Percentiles rank a stretch among this genome's conserved stretches.
Evolutionary conservation across 2,113 vertebrate genomes (phyloP).

Genomic region (Athene cunicularia): DNA sequence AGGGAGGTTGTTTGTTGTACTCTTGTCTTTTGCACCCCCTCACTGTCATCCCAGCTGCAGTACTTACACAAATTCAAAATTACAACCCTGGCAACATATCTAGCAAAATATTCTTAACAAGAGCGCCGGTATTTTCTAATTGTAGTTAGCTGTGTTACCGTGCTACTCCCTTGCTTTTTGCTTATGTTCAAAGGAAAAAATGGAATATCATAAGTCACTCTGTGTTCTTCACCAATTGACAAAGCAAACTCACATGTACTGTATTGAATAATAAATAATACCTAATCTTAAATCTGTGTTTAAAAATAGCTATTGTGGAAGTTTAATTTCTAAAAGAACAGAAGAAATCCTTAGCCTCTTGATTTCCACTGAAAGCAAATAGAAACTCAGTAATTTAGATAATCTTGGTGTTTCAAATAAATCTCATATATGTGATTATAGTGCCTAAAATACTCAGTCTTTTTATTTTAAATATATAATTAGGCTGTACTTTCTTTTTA

Average conservation of each 20-base stretch:
- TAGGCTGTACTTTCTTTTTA: background rate
- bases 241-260: background rate
- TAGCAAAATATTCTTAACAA: background rate
- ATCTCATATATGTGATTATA: background rate
- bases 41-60: background rate
- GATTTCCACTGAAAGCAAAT: background rate
- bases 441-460: background rate
- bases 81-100: background rate
- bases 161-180: background rate
- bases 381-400: background rate
- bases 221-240: background rate
- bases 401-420: background rate
- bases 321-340: background rate
- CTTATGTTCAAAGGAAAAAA: background rate
- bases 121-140: background rate
- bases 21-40: background rate
- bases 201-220: background rate
- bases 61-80: background rate
- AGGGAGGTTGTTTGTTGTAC: background rate
- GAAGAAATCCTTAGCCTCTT: background rate
- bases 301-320: background rate
- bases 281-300: background rate
- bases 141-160: background rate
- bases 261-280: background rate
- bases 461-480: background rate